Conservation (phyloP, 2,113 vertebrate genomes). For the Spizaetus ornatus region DNA sequence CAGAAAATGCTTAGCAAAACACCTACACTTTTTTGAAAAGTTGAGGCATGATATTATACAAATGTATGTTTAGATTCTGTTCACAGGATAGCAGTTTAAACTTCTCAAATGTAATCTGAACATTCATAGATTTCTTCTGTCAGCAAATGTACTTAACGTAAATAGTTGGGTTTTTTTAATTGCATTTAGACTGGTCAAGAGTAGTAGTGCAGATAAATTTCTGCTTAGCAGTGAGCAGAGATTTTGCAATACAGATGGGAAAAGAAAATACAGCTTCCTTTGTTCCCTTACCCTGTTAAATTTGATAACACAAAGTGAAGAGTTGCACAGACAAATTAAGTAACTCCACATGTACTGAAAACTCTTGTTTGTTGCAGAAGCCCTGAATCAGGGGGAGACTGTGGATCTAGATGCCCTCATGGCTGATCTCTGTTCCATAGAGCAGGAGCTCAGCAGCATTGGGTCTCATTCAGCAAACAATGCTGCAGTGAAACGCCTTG, state of each 20-base stretch:
- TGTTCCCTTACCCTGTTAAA: not conserved
- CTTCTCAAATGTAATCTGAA: not conserved
- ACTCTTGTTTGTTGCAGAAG: constrained; percentile 81
- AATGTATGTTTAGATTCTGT: not conserved
- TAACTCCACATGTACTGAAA: not conserved
- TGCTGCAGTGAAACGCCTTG: constrained; percentile 72
- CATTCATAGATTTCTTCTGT: not conserved
- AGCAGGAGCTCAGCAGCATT: constrained; percentile 93
- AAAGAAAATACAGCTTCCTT: not conserved
- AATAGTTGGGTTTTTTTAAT: not conserved
- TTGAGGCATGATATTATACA: not conserved
- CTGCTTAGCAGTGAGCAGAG: not conserved
- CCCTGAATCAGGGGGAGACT: constrained; percentile 92
- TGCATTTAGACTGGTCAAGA: not conserved
- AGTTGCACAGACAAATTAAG: not conserved
- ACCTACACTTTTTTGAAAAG: not conserved
- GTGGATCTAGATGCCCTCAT: constrained; percentile 98
- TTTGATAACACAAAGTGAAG: not conserved
- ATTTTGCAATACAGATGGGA: not conserved
- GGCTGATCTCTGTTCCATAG: constrained; percentile 97
- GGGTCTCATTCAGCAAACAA: constrained; percentile 84
- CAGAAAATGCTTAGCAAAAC: not conserved
- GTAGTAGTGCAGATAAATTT: not conserved
- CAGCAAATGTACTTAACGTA: not conserved
- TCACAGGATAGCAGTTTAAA: not conserved